Percentiles rank a stretch among this genome's conserved stretches.
phyloP scores from a whole-genome alignment of 2,888 invertebrate genomes.

The Dilophus febrilis region DNA sequence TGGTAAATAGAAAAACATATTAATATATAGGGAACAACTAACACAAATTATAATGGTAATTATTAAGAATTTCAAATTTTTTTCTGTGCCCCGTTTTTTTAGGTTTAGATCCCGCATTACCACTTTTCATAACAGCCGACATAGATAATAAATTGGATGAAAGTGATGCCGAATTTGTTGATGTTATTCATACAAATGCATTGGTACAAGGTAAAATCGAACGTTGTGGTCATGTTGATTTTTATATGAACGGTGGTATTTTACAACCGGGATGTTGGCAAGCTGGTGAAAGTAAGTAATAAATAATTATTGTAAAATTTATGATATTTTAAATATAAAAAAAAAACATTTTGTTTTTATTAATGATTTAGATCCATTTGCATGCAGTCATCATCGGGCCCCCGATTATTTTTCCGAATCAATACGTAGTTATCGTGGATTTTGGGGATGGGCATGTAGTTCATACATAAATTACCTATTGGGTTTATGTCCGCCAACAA shows the following conservation, averaged over 20 bases:
- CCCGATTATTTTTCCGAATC: conserved; percentile 47
- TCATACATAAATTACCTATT: conserved; percentile 38
- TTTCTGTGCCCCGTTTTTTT: not conserved
- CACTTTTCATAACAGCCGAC: conserved; percentile 39
- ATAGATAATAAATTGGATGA: conserved; percentile 39
- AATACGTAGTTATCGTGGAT: conserved; percentile 40
- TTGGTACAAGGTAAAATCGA: conserved; percentile 48
- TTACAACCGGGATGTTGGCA: conserved; percentile 48
- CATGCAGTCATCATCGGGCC: conserved; percentile 46
- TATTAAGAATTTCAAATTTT: not conserved
- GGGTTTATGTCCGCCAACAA: conserved; percentile 38
- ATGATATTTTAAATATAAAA: conserved; percentile 1
- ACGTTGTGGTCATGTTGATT: conserved; percentile 49
- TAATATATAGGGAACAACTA: not conserved
- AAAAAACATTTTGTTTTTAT: conserved; percentile 6
- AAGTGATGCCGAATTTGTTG: conserved; percentile 48
- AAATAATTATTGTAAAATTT: not conserved
- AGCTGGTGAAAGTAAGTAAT: conserved; percentile 25
- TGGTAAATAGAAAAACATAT: conserved; percentile 19
- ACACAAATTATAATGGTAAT: not conserved
- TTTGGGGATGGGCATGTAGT: conserved; percentile 48
- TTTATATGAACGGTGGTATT: conserved; percentile 54
- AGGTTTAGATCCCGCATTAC: conserved; percentile 48
- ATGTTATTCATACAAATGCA: conserved; percentile 54
- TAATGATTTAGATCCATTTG: conserved; percentile 34